Base-by-base conservation (phyloP, 2,888 invertebrate species). In the Eupeodes luniger region DNA sequence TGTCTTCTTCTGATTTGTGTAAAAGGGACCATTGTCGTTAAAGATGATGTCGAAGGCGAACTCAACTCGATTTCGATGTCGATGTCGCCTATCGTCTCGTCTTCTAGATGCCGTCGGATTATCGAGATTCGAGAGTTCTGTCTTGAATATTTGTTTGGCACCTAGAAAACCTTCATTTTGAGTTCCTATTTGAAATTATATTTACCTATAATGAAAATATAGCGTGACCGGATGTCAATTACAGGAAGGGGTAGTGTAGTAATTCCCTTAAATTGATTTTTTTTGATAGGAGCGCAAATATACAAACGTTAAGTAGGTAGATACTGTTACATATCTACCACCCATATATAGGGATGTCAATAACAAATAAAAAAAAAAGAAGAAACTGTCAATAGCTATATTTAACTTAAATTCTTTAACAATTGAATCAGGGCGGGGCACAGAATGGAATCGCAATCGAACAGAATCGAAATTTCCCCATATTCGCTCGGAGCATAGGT, bases 401-500 rank as follows among this genome's bases (percentile, higher is more conserved):
- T 4, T 53, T 19, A 70, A 14, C 16, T 49, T 27, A 12, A 53
- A 27, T n/a, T 14, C 51, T 57, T 84, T 67, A 49, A 66, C 44
- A 69, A 81, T 85, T 75, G 44, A 81, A 81, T 88, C 59, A 78
- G 85, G 88, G 88, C 85, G 88, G 88, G 85, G 88, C 81, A 57
- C 78, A 9, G 55, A 66, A 72, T 84, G 67, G 78, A 85, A 66
- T 67, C 81, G 74, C 75, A 85, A 85, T 85, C 72, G 36, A 88
- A 77, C 74, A 81, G 72, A 81, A 88, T 88, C 51, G 84, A 74
- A 66, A 81, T 78, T 88, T 88, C 88, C 88, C 88, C 88, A 75
- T 83, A 76, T 82, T 27, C 34, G 62, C 47, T 61, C 12, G 57
- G 53, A 84, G 76, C 61, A 72, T 70, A 53, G 9, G n/a, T 80